These are phyloP conservation scores for Macrosteles quadrilineatus DNA, from an alignment of 1,140 invertebrate species.

Conservation along the genomic window DNA sequence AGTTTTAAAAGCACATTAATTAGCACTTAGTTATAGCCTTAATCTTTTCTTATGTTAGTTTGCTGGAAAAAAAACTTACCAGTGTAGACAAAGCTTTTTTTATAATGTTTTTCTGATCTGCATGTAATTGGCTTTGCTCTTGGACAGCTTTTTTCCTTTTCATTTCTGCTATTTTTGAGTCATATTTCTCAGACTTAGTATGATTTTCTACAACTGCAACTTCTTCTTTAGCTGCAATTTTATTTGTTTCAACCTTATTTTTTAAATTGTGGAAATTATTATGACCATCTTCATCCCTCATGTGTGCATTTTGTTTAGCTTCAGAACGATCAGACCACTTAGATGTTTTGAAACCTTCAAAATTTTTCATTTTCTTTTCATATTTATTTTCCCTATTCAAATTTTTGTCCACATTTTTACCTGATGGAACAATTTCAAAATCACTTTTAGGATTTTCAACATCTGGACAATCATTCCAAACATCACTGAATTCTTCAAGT, in stretches of 20 bases:
- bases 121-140: slow-evolving; percentile 1
- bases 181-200: background rate
- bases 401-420: too few species aligned
- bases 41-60: too few species aligned
- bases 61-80: too few species aligned
- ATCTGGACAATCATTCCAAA: slow-evolving; percentile 13
- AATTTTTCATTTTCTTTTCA: too few species aligned
- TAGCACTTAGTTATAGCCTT: too few species aligned
- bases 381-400: too few species aligned
- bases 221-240: background rate
- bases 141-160: slow-evolving; percentile 8
- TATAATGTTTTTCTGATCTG: background rate
- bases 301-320: too few species aligned
- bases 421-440: too few species aligned
- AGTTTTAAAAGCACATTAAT: too few species aligned
- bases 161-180: background rate
- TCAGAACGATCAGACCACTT: too few species aligned
- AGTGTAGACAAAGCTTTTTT: background rate
- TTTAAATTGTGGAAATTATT: background rate
- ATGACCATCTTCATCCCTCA: background rate
- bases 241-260: background rate
- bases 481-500: slow-evolving; percentile 14
- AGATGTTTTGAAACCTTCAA: too few species aligned
- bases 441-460: background rate
- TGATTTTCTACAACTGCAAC: too few species aligned